A percentile compares a stretch with the other conserved stretches of the same genome.
Conservation (phyloP, 1,140 invertebrate species). For the Telenomus remus region DNA sequence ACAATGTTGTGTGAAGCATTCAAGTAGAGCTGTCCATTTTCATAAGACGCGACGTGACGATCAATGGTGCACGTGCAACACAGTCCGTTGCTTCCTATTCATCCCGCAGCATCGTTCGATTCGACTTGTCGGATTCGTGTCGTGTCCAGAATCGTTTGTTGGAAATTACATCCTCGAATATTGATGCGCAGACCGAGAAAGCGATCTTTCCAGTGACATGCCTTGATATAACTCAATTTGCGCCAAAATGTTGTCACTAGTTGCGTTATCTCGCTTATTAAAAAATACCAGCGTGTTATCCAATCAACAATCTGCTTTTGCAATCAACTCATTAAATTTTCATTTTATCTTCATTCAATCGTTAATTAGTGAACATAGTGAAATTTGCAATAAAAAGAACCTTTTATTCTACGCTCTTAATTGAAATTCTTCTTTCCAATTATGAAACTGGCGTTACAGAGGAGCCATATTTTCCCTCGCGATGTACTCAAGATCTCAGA, state of each 20-base stretch:
- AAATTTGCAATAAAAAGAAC: too few relatives aligned
- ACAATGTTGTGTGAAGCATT: conserved; percentile 22
- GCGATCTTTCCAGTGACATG: conserved; percentile 25
- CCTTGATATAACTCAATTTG: conserved; percentile 20
- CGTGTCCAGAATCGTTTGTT: conserved; percentile 51
- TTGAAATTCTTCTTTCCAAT: too few relatives aligned
- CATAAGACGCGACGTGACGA: conserved; percentile 47
- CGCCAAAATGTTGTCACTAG: conserved; percentile 18
- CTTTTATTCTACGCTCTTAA: too few relatives aligned
- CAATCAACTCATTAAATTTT: too few relatives aligned
- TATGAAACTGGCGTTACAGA: too few relatives aligned
- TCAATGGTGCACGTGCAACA: conserved; percentile 42
- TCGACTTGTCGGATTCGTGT: conserved; percentile 49
- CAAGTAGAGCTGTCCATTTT: conserved; percentile 44
- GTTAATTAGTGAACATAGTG: too few relatives aligned
- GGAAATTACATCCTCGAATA: conserved; percentile 52
- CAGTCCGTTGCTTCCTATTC: conserved; percentile 48
- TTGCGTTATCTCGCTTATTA: conserved; percentile 5
- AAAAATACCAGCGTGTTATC: background rate
- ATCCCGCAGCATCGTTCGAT: conserved; percentile 31
- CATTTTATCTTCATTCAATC: too few relatives aligned
- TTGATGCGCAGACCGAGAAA: conserved; percentile 29
- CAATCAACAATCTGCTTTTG: background rate
- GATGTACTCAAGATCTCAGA: too few relatives aligned
- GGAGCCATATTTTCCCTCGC: too few relatives aligned